Base-by-base conservation (phyloP, 2,888 invertebrate species). In the Entomobrya multifasciata region DNA sequence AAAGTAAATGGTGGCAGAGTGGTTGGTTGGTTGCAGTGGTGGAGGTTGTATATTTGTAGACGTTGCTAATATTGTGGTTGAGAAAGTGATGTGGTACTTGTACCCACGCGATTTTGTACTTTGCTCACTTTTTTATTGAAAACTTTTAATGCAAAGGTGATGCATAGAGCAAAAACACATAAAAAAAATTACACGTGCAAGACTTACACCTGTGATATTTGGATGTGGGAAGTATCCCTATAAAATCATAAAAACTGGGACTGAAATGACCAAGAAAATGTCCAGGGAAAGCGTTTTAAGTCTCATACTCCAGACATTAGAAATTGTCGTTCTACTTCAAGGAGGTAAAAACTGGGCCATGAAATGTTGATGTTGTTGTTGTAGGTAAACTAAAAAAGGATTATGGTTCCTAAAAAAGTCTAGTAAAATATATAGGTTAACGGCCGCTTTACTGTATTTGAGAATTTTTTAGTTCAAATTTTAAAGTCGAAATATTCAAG, bases 101-200 rank as follows among this genome's bases (percentile, higher is more conserved):
- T 25, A 36, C 8, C 78, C 79, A 79, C 67, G 79, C 67, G 67
- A 79, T 67, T 79, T 79, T 49, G n/a, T 36, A 20, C 52, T 67
- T 65, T 52, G 67, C 52, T 62, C 30, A 47, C 25, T 36, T 36
- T 36, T 6, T 36, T 36, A 36, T 36, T 36, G 36, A 36, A 36
- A 36, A 36, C 36, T 36, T 36, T 36, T 6, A 4, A 36, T 36
- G 8, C 36, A 36, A 6, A 6, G 36, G 36, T 36, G 36, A 36
- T 36, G 36, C 36, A 36, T 36, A 27, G 44, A 11, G n/a, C 20
- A 36, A 74, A 47, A 22, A 10, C n/a, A n/a, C n/a, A 25, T 20
- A n/a, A n/a, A 25, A 62, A 62, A 62, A 62, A 62, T 15, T 15
- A 1, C 30, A 20, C 62, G 62, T 62, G 62, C 30, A 4, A 6